A percentile compares a stretch with the other conserved stretches of the same genome.
Evolutionary conservation across 2,113 vertebrate species (phyloP).

Genomic region (Phylloscopus trochilus): DNA sequence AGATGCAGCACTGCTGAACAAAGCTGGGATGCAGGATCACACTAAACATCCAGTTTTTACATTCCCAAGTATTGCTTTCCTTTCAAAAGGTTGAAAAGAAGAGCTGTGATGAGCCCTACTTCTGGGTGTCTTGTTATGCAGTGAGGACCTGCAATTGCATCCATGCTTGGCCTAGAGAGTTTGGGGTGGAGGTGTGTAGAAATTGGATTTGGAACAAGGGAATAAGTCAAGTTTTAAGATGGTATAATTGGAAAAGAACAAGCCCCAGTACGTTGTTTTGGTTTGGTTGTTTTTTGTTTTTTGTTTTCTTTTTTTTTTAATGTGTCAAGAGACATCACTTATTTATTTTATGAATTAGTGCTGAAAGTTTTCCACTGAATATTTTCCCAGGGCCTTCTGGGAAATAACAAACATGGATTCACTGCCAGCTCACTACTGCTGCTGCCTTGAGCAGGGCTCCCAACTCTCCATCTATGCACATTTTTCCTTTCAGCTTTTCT

Average conservation of each 20-base stretch:
- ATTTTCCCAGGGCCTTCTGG: neutral
- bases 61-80: neutral
- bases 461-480: neutral
- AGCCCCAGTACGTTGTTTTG: neutral
- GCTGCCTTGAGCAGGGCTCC: neutral
- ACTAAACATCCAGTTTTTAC: neutral
- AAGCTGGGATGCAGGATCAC: neutral
- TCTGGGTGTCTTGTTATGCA: neutral
- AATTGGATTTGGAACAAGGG: neutral
- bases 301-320: neutral
- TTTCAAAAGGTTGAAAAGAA: neutral
- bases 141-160: neutral
- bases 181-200: neutral
- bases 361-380: neutral
- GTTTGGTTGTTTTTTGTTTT: no score
- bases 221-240: neutral
- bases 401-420: neutral
- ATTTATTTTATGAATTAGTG: neutral
- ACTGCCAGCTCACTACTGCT: neutral
- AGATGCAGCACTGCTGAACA: neutral
- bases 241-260: neutral
- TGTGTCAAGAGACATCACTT: neutral
- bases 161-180: neutral
- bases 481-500: neutral
- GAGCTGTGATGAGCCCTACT: neutral